Conservation (phyloP, 2,113 vertebrate species). For the Menidia beryllina region DNA sequence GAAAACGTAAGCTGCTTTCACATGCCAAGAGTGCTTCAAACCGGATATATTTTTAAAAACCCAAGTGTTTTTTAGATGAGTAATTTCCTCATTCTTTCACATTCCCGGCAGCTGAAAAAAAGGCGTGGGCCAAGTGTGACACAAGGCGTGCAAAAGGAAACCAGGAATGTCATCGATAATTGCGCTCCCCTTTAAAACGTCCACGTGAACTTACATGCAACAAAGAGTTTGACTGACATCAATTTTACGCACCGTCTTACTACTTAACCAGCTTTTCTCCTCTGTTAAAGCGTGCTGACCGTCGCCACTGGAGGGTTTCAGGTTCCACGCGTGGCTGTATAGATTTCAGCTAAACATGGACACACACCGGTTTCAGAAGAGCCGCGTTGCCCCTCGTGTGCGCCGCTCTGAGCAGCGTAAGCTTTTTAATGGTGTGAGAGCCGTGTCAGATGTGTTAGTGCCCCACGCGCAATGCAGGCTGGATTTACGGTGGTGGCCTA, state of each 20-base stretch:
- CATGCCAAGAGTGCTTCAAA: constrained; percentile 32
- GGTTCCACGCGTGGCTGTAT: constrained; percentile 73
- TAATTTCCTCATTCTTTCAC: constrained; percentile 70
- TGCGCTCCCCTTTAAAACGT: constrained; percentile 6
- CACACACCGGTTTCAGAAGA: constrained; percentile 40
- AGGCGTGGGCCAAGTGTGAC: constrained; percentile 29
- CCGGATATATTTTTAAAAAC: constrained; percentile 49
- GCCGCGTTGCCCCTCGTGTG: constrained; percentile 27
- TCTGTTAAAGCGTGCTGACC: constrained; percentile 16
- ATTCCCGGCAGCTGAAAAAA: constrained; percentile 63
- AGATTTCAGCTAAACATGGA: constrained; percentile 72
- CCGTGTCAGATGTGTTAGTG: constrained; percentile 50
- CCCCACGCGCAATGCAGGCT: constrained; percentile 23
- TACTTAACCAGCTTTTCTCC: constrained; percentile 31
- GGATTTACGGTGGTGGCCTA: constrained; percentile 47
- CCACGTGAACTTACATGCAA: constrained; percentile 18
- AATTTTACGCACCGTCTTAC: constrained; percentile 28
- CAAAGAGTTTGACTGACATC: constrained; percentile 33
- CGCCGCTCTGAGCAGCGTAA: constrained; percentile 29
- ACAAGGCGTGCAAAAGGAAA: constrained; percentile 43
- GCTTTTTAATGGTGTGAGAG: constrained; percentile 56
- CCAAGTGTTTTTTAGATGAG: constrained; percentile 60
- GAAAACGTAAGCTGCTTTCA: constrained; percentile 18
- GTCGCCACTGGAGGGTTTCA: constrained; percentile 43
- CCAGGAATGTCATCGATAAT: constrained; percentile 6